Evolutionary conservation across 2,797 vertebrate species (phyloP).

Genomic region (Lates japonicus): DNA sequence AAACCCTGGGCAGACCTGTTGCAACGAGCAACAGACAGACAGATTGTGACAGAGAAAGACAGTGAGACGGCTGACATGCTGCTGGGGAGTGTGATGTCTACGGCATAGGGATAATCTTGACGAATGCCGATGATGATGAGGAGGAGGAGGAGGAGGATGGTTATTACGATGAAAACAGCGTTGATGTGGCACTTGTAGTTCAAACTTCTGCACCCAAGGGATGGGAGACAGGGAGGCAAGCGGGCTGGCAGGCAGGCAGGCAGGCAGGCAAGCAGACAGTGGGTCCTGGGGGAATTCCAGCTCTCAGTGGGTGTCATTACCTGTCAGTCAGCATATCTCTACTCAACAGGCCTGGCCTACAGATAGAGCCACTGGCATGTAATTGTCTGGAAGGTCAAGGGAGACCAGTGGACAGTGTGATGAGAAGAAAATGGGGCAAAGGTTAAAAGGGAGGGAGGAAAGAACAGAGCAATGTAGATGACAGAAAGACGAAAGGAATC

Average conservation of each 20-base stretch:
- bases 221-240: conserved; percentile 20
- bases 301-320: conserved; percentile 79
- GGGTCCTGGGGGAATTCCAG: conserved; percentile 56
- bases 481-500: conserved; percentile 15
- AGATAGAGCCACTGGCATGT: conserved; percentile 67
- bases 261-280: conserved; percentile 47
- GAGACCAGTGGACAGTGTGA: conserved; percentile 57
- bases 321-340: conserved; percentile 78
- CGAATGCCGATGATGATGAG: conserved; percentile 17
- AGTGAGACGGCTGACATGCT: conserved; percentile 25
- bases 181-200: conserved; percentile 29
- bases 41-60: conserved; percentile 46
- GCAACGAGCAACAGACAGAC: conserved; percentile 45
- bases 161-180: conserved; percentile 59
- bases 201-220: conserved; percentile 43
- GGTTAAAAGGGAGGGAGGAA: conserved; percentile 23
- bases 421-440: conserved; percentile 35
- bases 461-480: conserved; percentile 10
- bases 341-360: conserved; percentile 61
- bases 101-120: conserved; percentile 28
- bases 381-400: conserved; percentile 71
- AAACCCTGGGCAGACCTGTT: conserved; percentile 55
- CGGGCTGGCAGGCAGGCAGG: conserved; percentile 14
- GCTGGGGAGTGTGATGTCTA: conserved; percentile 12
- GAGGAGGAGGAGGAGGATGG: conserved; percentile 10